Percentiles rank a stretch among this genome's conserved stretches.
Evolutionary conservation across 2,797 vertebrate species (phyloP).

Genomic region (Microctenopoma stevenorrisi): DNA sequence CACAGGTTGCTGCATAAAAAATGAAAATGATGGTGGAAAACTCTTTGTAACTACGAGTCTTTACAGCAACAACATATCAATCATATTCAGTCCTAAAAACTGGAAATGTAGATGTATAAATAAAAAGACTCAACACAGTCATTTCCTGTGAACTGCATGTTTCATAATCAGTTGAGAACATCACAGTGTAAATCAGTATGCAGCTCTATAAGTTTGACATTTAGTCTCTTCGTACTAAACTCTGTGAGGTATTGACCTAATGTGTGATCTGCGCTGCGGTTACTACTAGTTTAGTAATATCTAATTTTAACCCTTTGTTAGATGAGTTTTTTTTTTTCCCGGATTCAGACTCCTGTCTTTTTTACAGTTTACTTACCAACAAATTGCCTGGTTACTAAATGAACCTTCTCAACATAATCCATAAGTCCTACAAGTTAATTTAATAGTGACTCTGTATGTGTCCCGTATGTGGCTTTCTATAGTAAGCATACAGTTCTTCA

Average conservation of each 20-base stretch:
- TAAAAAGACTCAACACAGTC: too few species aligned
- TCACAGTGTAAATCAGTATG: too few species aligned
- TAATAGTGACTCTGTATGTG: background rate
- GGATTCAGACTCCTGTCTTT: background rate
- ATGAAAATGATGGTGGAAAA: background rate
- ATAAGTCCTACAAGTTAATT: background rate
- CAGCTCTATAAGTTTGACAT: too few species aligned
- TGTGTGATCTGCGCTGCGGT: too few species aligned
- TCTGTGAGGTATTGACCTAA: too few species aligned
- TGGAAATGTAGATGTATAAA: too few species aligned
- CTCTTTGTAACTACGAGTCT: slow-evolving; percentile 15
- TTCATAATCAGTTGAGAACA: too few species aligned
- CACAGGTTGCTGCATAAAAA: background rate
- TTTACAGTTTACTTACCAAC: background rate
- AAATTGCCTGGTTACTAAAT: background rate
- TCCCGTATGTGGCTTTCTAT: slow-evolving; percentile 6
- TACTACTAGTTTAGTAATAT: too few species aligned
- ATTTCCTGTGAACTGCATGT: too few species aligned
- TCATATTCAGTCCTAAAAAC: too few species aligned
- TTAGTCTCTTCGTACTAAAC: too few species aligned
- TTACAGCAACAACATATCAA: too few species aligned
- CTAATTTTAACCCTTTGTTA: background rate
- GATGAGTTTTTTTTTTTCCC: background rate
- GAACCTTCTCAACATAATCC: background rate
- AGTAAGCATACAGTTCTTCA: background rate